Base-by-base conservation (phyloP, 2,113 vertebrate species). In the Morone saxatilis region DNA sequence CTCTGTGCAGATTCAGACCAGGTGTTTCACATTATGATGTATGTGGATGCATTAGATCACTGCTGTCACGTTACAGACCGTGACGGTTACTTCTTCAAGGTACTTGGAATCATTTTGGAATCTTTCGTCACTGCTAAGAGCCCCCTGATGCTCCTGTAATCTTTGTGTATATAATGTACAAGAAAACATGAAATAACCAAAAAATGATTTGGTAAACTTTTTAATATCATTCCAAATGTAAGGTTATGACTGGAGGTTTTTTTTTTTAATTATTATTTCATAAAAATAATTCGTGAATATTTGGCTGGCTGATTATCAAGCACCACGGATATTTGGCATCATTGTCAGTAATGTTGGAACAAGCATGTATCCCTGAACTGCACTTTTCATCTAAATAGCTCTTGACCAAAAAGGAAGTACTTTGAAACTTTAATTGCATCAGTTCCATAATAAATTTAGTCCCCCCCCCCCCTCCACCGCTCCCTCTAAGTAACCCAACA, bases 341-440 rank as follows among this genome's bases (percentile, higher is more conserved):
- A 54, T 45, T 38, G 16, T 60, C 31, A 48, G 25, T n/a, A 19
- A 40, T 59, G 7, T 63, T 13, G 17, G 38, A 4, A 62, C n/a
- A 6, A 62, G 47, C 36, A 48, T 16, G 31, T 20, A 50, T 1
- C 22, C 22, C 11, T 47, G 50, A 48, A 71, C 54, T n/a, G 20
- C 12, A n/a, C 5, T 10, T 45, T 0, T 61, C 6, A 70, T 48
- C 6, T n/a, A 19, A 91, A 80, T 70, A 81, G n/a, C 19, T 1
- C 12, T 25, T 25, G 66, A 88, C 60, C 36, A 76, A 61, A 73
- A 40, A 41, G 80, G 65, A 82, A 70, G 8, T 73, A 83, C 6
- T 19, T 19, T 77, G 71, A 90, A 70, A 84, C 74, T 94, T 93
- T 93, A 94, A 94, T 94, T 94, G 91, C 87, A 94, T 89, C 86